phyloP scores from a whole-genome alignment of 2,113 vertebrate species.

The Odontesthes bonariensis region DNA sequence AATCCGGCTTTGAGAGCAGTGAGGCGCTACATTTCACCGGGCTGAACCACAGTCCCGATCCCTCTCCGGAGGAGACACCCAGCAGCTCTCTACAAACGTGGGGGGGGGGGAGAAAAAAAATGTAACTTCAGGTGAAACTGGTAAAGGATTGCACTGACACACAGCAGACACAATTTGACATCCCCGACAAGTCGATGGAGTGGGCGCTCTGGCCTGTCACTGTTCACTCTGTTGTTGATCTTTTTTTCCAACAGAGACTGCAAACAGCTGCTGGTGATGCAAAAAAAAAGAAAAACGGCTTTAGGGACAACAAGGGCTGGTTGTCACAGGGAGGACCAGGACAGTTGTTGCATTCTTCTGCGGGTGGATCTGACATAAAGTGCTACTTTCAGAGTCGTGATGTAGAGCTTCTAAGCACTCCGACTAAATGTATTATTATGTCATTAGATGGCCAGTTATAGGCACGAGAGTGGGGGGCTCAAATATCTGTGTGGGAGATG shows the following conservation, averaged over 20 bases:
- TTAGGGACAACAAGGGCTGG: constrained; percentile 31
- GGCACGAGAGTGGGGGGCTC: background rate
- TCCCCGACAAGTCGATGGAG: constrained; percentile 8
- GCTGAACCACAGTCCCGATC: constrained; percentile 52
- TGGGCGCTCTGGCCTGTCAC: constrained; percentile 16
- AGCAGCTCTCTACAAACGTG: constrained; percentile 55
- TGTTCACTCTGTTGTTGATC: constrained; percentile 33
- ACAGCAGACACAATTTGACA: constrained; percentile 29
- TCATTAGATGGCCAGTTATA: constrained; percentile 39
- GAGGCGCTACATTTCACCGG: constrained; percentile 67
- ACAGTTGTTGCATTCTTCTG: constrained; percentile 55
- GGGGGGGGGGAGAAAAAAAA: too few relatives aligned
- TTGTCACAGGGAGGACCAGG: constrained; percentile 39
- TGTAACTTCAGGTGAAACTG: constrained; percentile 25
- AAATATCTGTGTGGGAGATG: constrained; percentile 37
- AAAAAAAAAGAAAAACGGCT: constrained; percentile 29
- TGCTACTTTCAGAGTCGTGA: constrained; percentile 53
- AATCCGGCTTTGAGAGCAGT: constrained; percentile 66
- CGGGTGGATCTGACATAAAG: constrained; percentile 47
- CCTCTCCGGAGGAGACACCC: constrained; percentile 54
- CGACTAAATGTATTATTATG: constrained; percentile 60
- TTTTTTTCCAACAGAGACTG: constrained; percentile 41
- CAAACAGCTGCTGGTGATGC: constrained; percentile 43
- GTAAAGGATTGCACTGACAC: constrained; percentile 21
- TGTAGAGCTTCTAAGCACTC: constrained; percentile 35